Evolutionary conservation across 2,888 invertebrate species (phyloP).

Genomic region (Mesorhabditis spiculigera): DNA sequence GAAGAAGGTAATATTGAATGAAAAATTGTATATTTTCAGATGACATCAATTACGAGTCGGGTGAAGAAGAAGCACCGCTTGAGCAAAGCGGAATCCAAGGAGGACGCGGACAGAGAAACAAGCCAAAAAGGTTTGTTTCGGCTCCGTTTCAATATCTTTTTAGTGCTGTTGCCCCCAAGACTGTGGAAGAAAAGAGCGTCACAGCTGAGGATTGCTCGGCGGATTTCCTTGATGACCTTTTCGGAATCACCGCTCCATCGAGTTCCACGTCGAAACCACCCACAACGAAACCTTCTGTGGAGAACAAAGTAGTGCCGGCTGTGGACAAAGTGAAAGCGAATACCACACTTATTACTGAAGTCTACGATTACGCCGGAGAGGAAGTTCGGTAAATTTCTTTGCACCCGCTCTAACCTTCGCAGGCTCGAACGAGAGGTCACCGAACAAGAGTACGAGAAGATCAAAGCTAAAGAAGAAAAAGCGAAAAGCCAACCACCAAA

Average conservation of each 20-base stretch:
- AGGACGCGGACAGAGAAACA: background rate
- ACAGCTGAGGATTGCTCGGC: background rate
- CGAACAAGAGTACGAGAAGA: constrained; percentile 58
- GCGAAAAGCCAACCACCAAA: constrained; percentile 7
- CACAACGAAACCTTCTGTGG: background rate
- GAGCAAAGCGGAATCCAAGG: background rate
- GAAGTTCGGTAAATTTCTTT: background rate
- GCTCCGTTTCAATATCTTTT: no score
- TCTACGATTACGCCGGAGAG: background rate
- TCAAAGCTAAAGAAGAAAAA: constrained; percentile 12
- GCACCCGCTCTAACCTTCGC: constrained; percentile 16
- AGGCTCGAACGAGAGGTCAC: constrained; percentile 68
- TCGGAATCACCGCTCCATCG: background rate
- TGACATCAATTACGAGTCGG: background rate
- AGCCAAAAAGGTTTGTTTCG: background rate
- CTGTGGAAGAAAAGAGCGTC: background rate
- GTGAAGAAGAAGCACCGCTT: background rate
- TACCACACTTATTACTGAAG: constrained; percentile 1
- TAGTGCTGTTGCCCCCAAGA: background rate
- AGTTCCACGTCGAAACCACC: background rate
- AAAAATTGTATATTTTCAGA: background rate
- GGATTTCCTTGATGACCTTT: constrained; percentile 1
- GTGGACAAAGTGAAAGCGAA: background rate
- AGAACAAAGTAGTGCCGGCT: background rate
- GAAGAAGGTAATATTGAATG: background rate